These are phyloP conservation scores for Glyphotaelius pellucidus DNA, from an alignment of 2,888 invertebrate genomes.

Conservation along the genomic window DNA sequence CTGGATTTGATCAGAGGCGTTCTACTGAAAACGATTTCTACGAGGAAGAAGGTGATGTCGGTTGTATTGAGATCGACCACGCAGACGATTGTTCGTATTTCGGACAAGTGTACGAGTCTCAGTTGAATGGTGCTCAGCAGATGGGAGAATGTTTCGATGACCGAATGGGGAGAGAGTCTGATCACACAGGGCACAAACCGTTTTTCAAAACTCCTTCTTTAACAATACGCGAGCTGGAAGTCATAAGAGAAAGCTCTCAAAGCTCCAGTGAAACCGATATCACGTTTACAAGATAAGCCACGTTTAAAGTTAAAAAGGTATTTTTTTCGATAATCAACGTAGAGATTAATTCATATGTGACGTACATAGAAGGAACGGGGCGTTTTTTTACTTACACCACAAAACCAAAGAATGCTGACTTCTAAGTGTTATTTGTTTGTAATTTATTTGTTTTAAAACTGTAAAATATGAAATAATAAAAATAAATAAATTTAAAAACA, in stretches of 20 bases:
- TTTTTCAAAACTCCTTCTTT: conserved; percentile 76
- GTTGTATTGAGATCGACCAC: conserved; percentile 67
- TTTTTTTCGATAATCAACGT: neutral
- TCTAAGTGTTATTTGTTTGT: neutral
- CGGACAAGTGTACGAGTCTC: conserved; percentile 72
- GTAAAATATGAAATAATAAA: neutral
- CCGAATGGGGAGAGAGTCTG: conserved; percentile 71
- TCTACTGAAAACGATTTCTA: conserved; percentile 3
- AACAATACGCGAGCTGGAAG: conserved; percentile 76
- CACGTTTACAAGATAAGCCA: conserved; percentile 50
- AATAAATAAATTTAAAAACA: too few relatives aligned
- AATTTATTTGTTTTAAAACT: neutral
- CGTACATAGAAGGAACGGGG: neutral
- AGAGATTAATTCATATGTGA: neutral
- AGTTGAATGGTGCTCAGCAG: conserved; percentile 68
- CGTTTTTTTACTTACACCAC: neutral
- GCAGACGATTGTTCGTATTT: conserved; percentile 72
- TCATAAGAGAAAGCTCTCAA: conserved; percentile 77
- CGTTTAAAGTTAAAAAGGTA: neutral
- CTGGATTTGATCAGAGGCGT: conserved; percentile 70
- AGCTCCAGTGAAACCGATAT: conserved; percentile 73
- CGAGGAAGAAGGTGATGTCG: conserved; percentile 24
- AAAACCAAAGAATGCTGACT: neutral
- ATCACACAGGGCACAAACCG: conserved; percentile 66
- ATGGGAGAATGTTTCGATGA: conserved; percentile 74